A percentile compares a stretch with the other conserved stretches of the same genome.
phyloP scores from a whole-genome alignment of 2,797 vertebrate genomes.

The Pseudochirops corinnae region DNA sequence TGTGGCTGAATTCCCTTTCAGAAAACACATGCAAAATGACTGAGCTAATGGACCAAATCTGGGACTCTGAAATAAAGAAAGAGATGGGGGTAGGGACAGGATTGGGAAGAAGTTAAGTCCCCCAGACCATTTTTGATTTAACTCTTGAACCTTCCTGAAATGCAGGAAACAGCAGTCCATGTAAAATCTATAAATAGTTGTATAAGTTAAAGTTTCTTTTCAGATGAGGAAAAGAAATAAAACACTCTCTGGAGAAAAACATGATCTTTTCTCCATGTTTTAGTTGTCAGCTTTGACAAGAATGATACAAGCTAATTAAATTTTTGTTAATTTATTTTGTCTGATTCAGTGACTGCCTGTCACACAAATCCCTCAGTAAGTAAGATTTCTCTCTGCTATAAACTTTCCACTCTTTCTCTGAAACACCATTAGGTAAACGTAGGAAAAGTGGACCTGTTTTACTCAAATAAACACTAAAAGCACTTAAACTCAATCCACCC shows the following conservation, averaged over 20 bases:
- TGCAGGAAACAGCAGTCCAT: slow-evolving; percentile 79
- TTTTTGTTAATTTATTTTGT: slow-evolving; percentile 89
- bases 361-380: slow-evolving; percentile 80
- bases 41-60: background rate
- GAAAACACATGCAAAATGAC: slow-evolving; percentile 47
- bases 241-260: slow-evolving; percentile 81
- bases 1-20: background rate
- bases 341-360: slow-evolving; percentile 83
- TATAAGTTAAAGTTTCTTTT: slow-evolving; percentile 73
- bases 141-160: slow-evolving; percentile 78
- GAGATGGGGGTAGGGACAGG: background rate
- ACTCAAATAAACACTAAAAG: slow-evolving; percentile 86
- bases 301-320: slow-evolving; percentile 86
- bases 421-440: slow-evolving; percentile 77
- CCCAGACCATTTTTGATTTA: slow-evolving; percentile 69
- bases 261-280: slow-evolving; percentile 84
- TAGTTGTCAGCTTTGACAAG: slow-evolving; percentile 87
- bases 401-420: slow-evolving; percentile 80
- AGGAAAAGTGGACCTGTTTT: slow-evolving; percentile 80
- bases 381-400: slow-evolving; percentile 77
- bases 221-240: slow-evolving; percentile 67
- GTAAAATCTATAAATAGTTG: slow-evolving; percentile 83
- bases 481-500: slow-evolving; percentile 82
- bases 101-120: slow-evolving; percentile 54
- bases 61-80: no score